Percentiles rank a stretch among this genome's conserved stretches.
Evolutionary conservation across 2,113 vertebrate species (phyloP).

Genomic region (Scolopax mira): DNA sequence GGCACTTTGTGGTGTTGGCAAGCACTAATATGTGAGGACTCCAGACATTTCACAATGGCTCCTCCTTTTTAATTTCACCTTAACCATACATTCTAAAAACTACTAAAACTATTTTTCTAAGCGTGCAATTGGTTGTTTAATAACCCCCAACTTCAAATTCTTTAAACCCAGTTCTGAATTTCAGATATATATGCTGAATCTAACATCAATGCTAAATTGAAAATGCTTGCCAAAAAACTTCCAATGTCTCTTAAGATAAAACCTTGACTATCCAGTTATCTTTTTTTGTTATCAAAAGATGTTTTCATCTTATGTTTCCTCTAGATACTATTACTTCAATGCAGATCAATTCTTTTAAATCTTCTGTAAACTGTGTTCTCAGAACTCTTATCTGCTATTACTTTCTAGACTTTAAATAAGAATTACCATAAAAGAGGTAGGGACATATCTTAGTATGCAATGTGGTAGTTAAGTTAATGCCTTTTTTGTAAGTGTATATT

Average conservation of each 20-base stretch:
- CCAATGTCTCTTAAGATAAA: background rate
- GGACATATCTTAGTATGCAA: background rate
- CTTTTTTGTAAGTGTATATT: background rate
- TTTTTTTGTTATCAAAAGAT: background rate
- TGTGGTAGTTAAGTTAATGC: background rate
- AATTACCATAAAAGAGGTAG: background rate
- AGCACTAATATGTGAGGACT: background rate
- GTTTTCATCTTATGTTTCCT: background rate
- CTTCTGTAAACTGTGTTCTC: background rate
- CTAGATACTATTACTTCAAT: background rate
- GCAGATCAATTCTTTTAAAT: background rate
- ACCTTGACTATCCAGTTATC: background rate
- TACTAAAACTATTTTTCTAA: background rate
- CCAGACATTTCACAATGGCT: background rate
- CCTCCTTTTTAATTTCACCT: background rate
- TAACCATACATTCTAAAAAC: background rate
- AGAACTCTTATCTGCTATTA: background rate
- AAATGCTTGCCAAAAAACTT: background rate
- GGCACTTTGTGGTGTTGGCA: background rate
- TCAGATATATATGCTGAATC: background rate
- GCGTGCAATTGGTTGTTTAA: background rate
- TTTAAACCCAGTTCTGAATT: background rate
- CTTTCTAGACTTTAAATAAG: background rate
- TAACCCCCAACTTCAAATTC: background rate
- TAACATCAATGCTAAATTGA: background rate